Conservation (phyloP, 2,113 vertebrate species). For the Protomyctophum bolini region DNA sequence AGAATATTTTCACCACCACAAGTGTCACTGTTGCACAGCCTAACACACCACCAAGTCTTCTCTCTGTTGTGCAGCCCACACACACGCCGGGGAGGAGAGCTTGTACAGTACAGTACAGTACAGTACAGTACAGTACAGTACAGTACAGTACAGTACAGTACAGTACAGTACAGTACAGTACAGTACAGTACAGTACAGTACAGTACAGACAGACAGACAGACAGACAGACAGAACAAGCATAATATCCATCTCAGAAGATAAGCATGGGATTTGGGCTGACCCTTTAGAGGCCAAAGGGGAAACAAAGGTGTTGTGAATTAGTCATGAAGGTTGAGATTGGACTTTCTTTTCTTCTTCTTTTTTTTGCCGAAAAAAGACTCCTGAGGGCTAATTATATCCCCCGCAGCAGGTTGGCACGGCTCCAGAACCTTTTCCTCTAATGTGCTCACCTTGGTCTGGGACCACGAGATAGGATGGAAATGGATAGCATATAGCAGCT, state of each 20-base stretch:
- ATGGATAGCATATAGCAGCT: conserved; percentile 10
- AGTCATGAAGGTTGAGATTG: conserved; percentile 63
- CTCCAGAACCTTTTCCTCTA: conserved; percentile 57
- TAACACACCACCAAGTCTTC: too few species aligned
- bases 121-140: too few species aligned
- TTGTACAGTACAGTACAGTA: too few species aligned
- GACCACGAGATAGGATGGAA: conserved; percentile 36
- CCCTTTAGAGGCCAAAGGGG: conserved; percentile 52
- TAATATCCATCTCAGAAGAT: conserved; percentile 13
- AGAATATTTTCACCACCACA: too few species aligned
- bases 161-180: too few species aligned
- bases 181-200: too few species aligned
- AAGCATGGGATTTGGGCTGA: conserved; percentile 42
- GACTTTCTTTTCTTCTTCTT: background rate
- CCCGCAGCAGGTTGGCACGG: conserved; percentile 51
- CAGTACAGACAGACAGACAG: background rate
- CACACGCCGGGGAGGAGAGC: too few species aligned
- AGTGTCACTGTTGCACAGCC: too few species aligned
- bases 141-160: too few species aligned
- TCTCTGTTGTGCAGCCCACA: too few species aligned
- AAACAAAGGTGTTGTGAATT: conserved; percentile 69
- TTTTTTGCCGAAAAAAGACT: conserved; percentile 65
- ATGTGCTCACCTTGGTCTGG: conserved; percentile 56
- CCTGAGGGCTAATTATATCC: conserved; percentile 79
- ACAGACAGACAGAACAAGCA: conserved; percentile 14